Evolutionary conservation across 2,888 invertebrate species (phyloP).

Genomic region (Xestia sexstrigata): DNA sequence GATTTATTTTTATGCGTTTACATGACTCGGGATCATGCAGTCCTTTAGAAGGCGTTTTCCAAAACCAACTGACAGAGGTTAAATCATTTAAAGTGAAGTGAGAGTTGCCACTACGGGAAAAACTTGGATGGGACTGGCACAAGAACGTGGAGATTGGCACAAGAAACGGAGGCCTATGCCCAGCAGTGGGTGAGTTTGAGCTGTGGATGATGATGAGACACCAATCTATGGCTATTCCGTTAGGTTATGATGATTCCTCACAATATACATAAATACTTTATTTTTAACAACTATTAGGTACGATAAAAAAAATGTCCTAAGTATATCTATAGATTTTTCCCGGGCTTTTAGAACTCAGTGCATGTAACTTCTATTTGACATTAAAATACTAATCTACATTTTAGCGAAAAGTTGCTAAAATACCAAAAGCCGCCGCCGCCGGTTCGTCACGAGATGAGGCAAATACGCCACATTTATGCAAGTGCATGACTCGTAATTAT

Average conservation of each 20-base stretch:
- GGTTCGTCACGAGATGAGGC: slow-evolving; percentile 8
- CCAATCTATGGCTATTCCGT: too few species aligned
- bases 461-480: slow-evolving; percentile 52
- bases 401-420: not conserved
- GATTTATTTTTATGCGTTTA: not conserved
- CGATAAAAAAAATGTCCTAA: not conserved
- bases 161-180: too few species aligned
- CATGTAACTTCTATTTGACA: not conserved
- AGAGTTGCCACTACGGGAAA: too few species aligned
- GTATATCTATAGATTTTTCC: not conserved
- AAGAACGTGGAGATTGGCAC: too few species aligned
- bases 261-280: not conserved
- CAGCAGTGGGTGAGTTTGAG: too few species aligned
- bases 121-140: too few species aligned
- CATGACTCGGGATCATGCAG: not conserved
- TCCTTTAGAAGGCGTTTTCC: not conserved
- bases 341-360: not conserved
- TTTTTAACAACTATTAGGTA: not conserved
- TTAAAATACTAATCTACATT: not conserved
- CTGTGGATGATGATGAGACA: too few species aligned
- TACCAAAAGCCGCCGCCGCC: not conserved
- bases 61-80: too few species aligned
- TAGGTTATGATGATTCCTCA: too few species aligned
- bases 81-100: too few species aligned
- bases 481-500: slow-evolving; percentile 65